Conservation (phyloP, 35 echinoderm and acorn worm species). For the Ophiothrix spiculata region DNA sequence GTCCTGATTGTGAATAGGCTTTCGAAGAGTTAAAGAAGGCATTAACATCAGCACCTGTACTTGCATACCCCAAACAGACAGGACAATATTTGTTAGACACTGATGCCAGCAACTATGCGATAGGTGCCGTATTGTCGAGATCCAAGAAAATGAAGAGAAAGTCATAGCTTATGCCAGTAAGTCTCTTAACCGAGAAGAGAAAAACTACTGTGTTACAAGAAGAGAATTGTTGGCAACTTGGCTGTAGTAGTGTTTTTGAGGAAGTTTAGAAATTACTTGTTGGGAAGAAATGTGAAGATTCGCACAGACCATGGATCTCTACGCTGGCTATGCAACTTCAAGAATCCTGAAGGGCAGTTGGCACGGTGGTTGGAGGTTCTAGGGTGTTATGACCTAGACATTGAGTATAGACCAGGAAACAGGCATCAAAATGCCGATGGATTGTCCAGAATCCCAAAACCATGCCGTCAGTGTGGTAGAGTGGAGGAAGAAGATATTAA, state of each 20-base stretch:
- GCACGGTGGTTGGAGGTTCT: constrained; percentile 49
- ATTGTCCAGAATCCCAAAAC: constrained; percentile 2
- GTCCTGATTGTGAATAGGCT: constrained; percentile 7
- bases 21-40: not conserved
- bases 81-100: constrained; percentile 48
- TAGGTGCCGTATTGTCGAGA: constrained; percentile 30
- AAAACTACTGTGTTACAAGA: constrained; percentile 33
- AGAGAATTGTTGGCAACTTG: no score
- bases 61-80: constrained; percentile 19
- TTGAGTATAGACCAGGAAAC: constrained; percentile 22
- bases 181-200: constrained; percentile 2
- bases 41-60: not conserved
- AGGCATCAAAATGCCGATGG: constrained; percentile 41
- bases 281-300: not conserved
- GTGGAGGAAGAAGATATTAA: no score
- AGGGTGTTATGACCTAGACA: constrained; percentile 20
- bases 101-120: constrained; percentile 24
- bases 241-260: no score
- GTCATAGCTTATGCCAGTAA: constrained; percentile 31
- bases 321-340: constrained; percentile 49
- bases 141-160: constrained; percentile 34
- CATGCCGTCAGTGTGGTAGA: constrained; percentile 28
- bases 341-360: constrained; percentile 46
- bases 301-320: constrained; percentile 31
- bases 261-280: constrained; percentile 28